Conservation (phyloP, 2,797 vertebrate genomes). For the Schizothorax lantsangensis region DNA sequence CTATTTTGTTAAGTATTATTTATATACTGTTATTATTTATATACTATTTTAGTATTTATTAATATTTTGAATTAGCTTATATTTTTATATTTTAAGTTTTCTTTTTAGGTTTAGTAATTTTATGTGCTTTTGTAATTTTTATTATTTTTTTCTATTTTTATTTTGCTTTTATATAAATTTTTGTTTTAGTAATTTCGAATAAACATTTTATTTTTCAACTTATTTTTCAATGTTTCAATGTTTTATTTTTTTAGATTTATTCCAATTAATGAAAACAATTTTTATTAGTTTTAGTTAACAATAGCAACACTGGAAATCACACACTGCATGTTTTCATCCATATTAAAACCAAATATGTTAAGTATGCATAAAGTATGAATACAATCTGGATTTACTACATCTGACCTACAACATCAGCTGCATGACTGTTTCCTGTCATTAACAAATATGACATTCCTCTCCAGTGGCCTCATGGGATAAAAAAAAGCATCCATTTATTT, state of each 20-base stretch:
- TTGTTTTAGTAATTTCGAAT: neutral
- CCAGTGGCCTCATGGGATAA: neutral
- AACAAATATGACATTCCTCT: neutral
- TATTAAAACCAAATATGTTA: constrained; percentile 5
- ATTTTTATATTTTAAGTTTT: neutral
- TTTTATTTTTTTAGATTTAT: neutral
- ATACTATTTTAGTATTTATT: neutral
- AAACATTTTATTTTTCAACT: neutral
- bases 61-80: neutral
- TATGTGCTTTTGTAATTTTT: neutral
- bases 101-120: neutral
- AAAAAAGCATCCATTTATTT: neutral
- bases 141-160: neutral
- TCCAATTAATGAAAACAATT: accelerated
- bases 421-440: neutral
- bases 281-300: neutral
- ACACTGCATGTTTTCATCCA: neutral
- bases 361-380: neutral
- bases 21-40: neutral
- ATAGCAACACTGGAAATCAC: neutral
- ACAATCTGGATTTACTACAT: neutral
- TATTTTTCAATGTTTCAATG: neutral
- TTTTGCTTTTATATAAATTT: neutral
- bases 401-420: neutral
- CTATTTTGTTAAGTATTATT: too few species aligned